A percentile compares a stretch with the other conserved stretches of the same genome.
phyloP scores from a whole-genome alignment of 2,888 invertebrate species.

The Aporophyla nigra region DNA sequence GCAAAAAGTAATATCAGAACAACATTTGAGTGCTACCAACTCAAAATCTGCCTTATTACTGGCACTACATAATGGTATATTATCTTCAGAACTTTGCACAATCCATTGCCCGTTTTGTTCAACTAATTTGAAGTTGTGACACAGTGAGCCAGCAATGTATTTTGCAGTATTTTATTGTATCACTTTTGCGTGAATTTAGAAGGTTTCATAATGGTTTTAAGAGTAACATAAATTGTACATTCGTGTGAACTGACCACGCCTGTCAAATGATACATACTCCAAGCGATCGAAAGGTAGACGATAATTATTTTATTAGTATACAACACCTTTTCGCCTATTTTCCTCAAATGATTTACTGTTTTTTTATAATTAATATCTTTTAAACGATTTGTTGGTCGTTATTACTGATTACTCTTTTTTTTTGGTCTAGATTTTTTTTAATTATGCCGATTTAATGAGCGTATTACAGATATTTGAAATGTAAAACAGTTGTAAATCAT shows the following conservation, averaged over 20 bases:
- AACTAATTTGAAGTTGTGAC: constrained; percentile 14
- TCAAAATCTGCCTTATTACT: constrained; percentile 51
- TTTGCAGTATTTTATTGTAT: background rate
- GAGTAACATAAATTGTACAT: constrained; percentile 77
- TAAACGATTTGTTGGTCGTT: constrained; percentile 70
- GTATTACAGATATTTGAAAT: constrained; percentile 40
- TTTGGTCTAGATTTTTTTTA: constrained; percentile 52
- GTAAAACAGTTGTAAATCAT: constrained; percentile 54
- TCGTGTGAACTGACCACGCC: constrained; percentile 87
- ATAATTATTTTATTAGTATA: constrained; percentile 89
- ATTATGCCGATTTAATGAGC: constrained; percentile 49
- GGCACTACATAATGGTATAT: background rate
- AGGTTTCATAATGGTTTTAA: constrained; percentile 27
- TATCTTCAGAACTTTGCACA: background rate
- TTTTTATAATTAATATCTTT: constrained; percentile 78
- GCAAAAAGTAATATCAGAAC: constrained; percentile 78
- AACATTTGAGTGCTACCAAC: constrained; percentile 78
- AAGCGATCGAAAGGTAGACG: constrained; percentile 78
- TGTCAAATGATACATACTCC: constrained; percentile 77
- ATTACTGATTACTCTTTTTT: constrained; percentile 53
- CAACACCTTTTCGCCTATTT: constrained; percentile 84
- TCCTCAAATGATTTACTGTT: constrained; percentile 80
- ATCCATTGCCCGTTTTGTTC: constrained; percentile 27
- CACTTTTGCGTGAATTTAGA: accelerated
- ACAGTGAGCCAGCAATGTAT: constrained; percentile 33